Percentiles rank a stretch among this genome's conserved stretches.
Conservation (phyloP, 2,113 vertebrate species). For the Gobiocypris rarus region DNA sequence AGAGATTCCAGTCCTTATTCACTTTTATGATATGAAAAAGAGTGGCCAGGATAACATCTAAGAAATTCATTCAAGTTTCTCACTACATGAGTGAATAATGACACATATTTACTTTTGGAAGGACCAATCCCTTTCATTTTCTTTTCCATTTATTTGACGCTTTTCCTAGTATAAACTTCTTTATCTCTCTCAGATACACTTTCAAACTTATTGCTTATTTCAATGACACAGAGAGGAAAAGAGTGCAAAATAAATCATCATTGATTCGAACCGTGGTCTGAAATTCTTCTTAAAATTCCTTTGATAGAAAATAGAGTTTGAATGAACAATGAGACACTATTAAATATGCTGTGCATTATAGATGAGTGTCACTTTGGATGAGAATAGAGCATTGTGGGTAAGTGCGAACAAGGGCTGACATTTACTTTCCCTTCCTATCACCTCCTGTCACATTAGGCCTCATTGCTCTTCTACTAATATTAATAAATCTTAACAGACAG, state of each 20-base stretch:
- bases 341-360: slow-evolving; percentile 14
- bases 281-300: neutral
- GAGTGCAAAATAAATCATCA: neutral
- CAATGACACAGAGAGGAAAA: neutral
- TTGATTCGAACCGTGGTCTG: neutral
- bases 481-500: slow-evolving; percentile 21
- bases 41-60: neutral
- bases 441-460: slow-evolving; percentile 29
- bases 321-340: neutral
- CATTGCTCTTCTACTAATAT: slow-evolving; percentile 20
- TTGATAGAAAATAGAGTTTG: neutral
- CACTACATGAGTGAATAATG: neutral
- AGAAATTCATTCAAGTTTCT: neutral
- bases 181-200: neutral
- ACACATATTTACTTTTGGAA: neutral
- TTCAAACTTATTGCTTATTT: neutral
- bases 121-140: neutral
- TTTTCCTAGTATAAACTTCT: neutral
- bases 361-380: slow-evolving; percentile 18
- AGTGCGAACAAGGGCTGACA: slow-evolving; percentile 14
- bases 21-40: neutral
- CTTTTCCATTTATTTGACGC: neutral
- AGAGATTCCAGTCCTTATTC: neutral
- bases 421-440: slow-evolving; percentile 19
- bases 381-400: slow-evolving; percentile 23